Base-by-base conservation (phyloP, 2,113 vertebrate genomes). In the Sander lucioperca region DNA sequence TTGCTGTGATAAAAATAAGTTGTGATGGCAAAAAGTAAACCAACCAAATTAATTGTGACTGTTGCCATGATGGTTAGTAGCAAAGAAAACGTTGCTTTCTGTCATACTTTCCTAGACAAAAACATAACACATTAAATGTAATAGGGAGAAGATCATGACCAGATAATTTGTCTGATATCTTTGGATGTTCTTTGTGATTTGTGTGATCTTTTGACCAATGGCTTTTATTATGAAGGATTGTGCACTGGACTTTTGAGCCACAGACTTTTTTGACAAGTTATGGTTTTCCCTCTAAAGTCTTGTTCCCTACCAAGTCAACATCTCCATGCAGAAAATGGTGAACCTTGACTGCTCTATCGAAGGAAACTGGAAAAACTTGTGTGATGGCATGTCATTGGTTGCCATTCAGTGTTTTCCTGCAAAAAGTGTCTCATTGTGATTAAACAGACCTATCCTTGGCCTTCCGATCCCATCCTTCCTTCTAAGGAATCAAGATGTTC, bases 271-370 rank as follows among this genome's bases (percentile, higher is more conserved):
- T 80, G 84, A 84, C 18, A 63, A 77, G 61, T 23, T 54, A n/a
- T 67, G 47, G 13, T 67, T 86, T 27, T 33, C 72, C 56, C 14
- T 66, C 54, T 64, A 18, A 80, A 74, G 57, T 74, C 61, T 79
- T 76, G 56, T 73, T 87, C 59, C 86, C 79, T 64, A 85, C 82
- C 70, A 62, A 72, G 57, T 85, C 51, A 62, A 64, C 80, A 67
- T 75, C 66, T 80, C 78, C 61, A 73, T 88, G 39, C 69, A 80
- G 53, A 57, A 89, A 79, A 91, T 89, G 15, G 86, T 86, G 80
- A 91, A 81, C 88, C 87, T 78, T 75, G 70, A 88, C 78, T 51
- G 74, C n/a, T 73, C 83, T 50, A 77, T 92, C 53, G 84, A 77
- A 82, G 65, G 47, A 73, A 76, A 78, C 68, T 25, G 66, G 54